phyloP scores from a whole-genome alignment of 2,797 vertebrate species.

The Molothrus aeneus region DNA sequence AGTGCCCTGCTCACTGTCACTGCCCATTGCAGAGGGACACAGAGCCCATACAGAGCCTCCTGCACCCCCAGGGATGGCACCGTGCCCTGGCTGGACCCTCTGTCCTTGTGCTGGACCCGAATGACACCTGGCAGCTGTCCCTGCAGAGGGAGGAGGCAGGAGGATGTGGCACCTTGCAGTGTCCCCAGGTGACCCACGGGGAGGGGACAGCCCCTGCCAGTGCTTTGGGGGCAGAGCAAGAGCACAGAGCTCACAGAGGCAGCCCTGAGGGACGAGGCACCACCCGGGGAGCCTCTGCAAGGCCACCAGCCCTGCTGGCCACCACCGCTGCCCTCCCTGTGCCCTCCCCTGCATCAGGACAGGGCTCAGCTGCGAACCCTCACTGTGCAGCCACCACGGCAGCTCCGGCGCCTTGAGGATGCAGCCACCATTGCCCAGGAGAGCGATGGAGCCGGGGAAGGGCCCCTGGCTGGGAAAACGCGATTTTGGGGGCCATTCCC shows the following conservation, averaged over 20 bases:
- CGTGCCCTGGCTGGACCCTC: background rate
- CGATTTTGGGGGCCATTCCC: background rate
- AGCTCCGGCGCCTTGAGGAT: background rate
- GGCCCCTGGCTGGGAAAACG: background rate
- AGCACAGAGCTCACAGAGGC: background rate
- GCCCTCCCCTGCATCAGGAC: background rate
- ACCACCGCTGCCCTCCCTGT: accelerated
- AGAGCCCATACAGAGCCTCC: background rate
- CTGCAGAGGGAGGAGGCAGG: background rate
- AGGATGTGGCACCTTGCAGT: background rate
- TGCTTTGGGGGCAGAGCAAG: accelerated
- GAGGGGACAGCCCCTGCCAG: background rate
- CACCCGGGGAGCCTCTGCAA: background rate
- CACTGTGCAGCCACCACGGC: background rate
- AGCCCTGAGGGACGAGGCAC: background rate
- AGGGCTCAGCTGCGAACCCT: background rate
- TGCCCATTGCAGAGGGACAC: background rate
- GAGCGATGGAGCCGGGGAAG: background rate
- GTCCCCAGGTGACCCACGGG: background rate
- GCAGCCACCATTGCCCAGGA: background rate
- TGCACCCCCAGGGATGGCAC: background rate
- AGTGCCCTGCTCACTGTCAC: background rate
- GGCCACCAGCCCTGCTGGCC: background rate
- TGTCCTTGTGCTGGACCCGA: accelerated
- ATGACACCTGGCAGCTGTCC: background rate